Base-by-base conservation (phyloP, 2,888 invertebrate species). In the Tiliacea citrago region DNA sequence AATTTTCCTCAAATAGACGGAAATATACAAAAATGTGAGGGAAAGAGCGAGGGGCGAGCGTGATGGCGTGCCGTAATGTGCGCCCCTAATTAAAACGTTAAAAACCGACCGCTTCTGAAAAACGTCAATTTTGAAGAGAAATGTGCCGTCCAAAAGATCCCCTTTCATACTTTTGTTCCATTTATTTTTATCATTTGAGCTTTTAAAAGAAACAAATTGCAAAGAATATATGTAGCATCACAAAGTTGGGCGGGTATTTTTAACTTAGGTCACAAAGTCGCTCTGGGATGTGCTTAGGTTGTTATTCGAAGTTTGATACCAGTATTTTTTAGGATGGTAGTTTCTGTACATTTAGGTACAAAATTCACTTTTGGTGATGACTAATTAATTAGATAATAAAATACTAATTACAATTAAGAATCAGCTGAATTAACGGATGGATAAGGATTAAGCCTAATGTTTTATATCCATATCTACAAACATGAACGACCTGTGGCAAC, bases 81-180 rank as follows among this genome's bases (percentile, higher is more conserved):
- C 95, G 96, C 96, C 96, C 96, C 96, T 96, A 96, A 96, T 96
- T 96, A 96, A 96, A 96, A 96, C 94, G 96, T 96, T 96, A 96
- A 96, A 96, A 96, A 96, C 95, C 95, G 91, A 94, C 95, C 93
- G 95, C 92, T 96, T 94, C 95, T 94, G 95, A 95, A 96, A 96
- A 95, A 95, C 94, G 96, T 95, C 96, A 96, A 95, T 96, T 96
- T 93, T 93, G 94, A 96, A 96, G 95, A 96, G 95, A 96, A 95
- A 96, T 96, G 95, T 95, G 94, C 95, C 96, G 94, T 95, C 93
- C 94, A 93, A 92, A 92, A 91, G 92, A 95, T 95, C 94, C 92
- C 93, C 92, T 95, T 95, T 95, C 94, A 94, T 95, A 94, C 94
- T 92, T 94, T 91, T 91, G 90, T 91, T 91, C 88, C 85, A 88